Base-by-base conservation (phyloP, 23 tunicate species). In the Halocynthia roretzi region DNA sequence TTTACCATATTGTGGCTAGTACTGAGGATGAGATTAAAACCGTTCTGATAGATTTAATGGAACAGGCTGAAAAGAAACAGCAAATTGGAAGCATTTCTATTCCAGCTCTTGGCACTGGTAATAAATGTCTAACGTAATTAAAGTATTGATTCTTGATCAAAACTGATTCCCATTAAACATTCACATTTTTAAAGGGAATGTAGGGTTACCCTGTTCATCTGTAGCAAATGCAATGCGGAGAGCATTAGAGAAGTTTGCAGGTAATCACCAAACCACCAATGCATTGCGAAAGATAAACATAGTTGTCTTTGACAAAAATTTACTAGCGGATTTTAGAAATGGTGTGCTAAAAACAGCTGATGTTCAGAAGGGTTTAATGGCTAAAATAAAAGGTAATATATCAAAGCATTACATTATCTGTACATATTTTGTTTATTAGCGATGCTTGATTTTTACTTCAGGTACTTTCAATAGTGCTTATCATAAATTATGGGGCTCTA, bases 71-170 rank as follows among this genome's bases (percentile, higher is more conserved):
- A 56, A 69, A 15, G 6, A 31, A 31, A 31, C 44, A 31, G 44
- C 44, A 31, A 31, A 31, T 31, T 31, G 44, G 44, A 4, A 54
- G 75, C 17, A 53, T 87, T 51, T 81, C 85, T 52, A 55, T 87
- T 52, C 93, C 93, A 40, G 83, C 93, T 5, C 56, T 87, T 49
- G 81, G 82, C 51, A 86, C 85, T 8, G 92, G 92, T 86, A 77
- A 77, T 61, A 7, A 40, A 67, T 40, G 71, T 12, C 21, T 67
- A 48, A 12, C 31, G 71, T 40, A 12, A 19, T 67, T 5, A 48
- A 48, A 67, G 44, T 31, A 31, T 31, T 31, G 44, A 31, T 31
- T 31, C 44, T 31, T 31, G 44, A 31, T 58, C 15, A n/a, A 58
- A 58, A n/a, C 15, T 4, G 63, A 14, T 4, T 58, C 17, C 63